Evolutionary conservation across 2,797 vertebrate species (phyloP).

Genomic region (Synanceia verrucosa): DNA sequence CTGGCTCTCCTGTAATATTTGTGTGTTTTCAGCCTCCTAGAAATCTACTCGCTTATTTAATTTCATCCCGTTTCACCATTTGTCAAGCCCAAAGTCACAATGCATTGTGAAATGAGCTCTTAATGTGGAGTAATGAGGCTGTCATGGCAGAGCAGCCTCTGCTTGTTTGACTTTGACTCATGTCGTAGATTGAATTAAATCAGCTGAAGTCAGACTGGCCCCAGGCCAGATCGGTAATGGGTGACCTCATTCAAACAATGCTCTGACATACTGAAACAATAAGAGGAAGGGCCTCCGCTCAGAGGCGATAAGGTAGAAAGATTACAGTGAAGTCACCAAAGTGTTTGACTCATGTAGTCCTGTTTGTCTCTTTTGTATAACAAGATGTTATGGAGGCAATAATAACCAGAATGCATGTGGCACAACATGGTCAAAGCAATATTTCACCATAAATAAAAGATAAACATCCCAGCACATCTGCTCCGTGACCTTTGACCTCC

Average conservation of each 20-base stretch:
- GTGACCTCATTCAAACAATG: slow-evolving; percentile 85
- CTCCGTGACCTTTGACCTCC: slow-evolving; percentile 29
- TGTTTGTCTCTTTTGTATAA: slow-evolving; percentile 28
- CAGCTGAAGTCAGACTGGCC: slow-evolving; percentile 82
- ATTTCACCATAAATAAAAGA: slow-evolving; percentile 8
- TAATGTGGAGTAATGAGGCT: slow-evolving; percentile 85
- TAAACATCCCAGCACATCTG: slow-evolving; percentile 17
- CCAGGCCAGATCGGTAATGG: slow-evolving; percentile 80
- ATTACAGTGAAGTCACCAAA: slow-evolving; percentile 69
- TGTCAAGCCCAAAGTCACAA: slow-evolving; percentile 80
- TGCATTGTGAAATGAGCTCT: slow-evolving; percentile 81
- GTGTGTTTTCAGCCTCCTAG: slow-evolving; percentile 48
- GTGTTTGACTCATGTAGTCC: slow-evolving; percentile 51
- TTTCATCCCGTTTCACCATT: slow-evolving; percentile 76
- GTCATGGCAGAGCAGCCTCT: slow-evolving; percentile 80
- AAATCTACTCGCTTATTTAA: slow-evolving; percentile 78
- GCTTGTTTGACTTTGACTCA: slow-evolving; percentile 85
- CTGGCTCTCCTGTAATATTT: slow-evolving; percentile 37
- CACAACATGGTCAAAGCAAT: neutral
- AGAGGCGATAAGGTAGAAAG: slow-evolving; percentile 75
- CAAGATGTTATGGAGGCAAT: neutral
- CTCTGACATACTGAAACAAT: slow-evolving; percentile 85
- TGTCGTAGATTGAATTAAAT: slow-evolving; percentile 84
- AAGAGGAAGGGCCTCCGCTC: slow-evolving; percentile 81
- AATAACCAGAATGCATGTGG: neutral